Base-by-base conservation (phyloP, 2,888 invertebrate genomes). In the Reticulitermes lucifugus region DNA sequence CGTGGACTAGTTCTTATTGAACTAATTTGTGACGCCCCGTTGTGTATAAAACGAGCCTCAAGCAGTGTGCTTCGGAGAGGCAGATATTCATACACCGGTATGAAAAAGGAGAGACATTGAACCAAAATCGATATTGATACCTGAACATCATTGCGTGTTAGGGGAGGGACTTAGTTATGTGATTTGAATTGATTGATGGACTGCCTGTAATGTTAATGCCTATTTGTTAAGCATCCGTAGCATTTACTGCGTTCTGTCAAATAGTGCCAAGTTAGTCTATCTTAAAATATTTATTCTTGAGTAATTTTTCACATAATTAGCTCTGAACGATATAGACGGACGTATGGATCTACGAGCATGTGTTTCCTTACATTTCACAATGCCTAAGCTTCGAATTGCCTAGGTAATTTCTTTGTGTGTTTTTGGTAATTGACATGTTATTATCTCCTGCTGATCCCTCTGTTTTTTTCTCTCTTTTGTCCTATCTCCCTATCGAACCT, bases 1-100 rank as follows among this genome's bases (percentile, higher is more conserved):
- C 91, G 91, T 91, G 91, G 91, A 91, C 91, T 91, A 90, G 88
- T 91, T 91, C 91, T 91, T 91, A 91, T 91, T 91, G 91, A 91
- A 91, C 91, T 91, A 91, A 91, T 91, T 91, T 91, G 89, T 59
- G 86, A 81, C 79, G 79, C 79, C 51, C 79, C 79, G 79, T 51
- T 79, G 43, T 51, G 79, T 79, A 79, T 79, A 51, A 79, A 79
- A 46, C 65, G n/a, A 55, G 65, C 81, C 81, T 70, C 81, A 65
- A 81, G 81, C 81, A 79, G 46, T 79, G 35, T 35, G 79, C 51
- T 46, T 46, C 29, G 51, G 46, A 79, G 79, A 79, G 79, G 79
- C 65, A 55, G 75, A 85, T 85, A 82, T 83, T 77, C 83, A 77
- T 83, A 77, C 77, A 35, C 75, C 71, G 35, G 29, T 46, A 73